A percentile compares a stretch with the other conserved stretches of the same genome.
These are phyloP conservation scores for Tragelaphus buxtoni DNA, from an alignment of 2,113 vertebrate species.

Conservation along the genomic window DNA sequence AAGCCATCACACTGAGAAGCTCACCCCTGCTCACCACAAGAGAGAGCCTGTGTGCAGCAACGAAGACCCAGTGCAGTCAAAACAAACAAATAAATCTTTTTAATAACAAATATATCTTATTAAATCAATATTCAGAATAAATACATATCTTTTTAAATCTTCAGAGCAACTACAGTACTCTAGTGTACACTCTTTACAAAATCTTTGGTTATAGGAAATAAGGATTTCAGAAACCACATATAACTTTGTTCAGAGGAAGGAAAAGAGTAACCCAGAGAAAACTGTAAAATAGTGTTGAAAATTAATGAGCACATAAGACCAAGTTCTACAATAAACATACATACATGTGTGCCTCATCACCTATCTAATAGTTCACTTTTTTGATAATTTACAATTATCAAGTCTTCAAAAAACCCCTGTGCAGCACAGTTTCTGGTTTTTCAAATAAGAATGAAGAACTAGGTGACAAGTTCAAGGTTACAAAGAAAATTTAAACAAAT, in stretches of 20 bases:
- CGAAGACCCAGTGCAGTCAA: background rate
- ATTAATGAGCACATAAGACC: background rate
- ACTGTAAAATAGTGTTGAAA: background rate
- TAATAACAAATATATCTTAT: background rate
- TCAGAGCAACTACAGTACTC: background rate
- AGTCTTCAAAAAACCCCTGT: background rate
- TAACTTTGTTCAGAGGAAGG: background rate
- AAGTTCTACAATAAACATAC: background rate
- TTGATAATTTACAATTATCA: conserved; percentile 1
- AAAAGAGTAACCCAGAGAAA: background rate
- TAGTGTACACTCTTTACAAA: background rate
- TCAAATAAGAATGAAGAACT: conserved; percentile 18
- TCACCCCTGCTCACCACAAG: background rate
- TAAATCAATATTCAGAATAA: conserved; percentile 4
- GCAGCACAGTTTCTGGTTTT: background rate
- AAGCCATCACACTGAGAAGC: background rate
- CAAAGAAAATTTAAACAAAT: conserved; percentile 1
- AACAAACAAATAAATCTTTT: background rate
- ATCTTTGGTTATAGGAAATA: conserved; percentile 11
- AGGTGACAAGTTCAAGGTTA: background rate
- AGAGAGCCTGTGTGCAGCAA: background rate
- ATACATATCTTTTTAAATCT: background rate
- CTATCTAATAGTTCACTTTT: conserved; percentile 14
- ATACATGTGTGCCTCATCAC: background rate
- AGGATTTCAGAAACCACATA: background rate